Evolutionary conservation across 2,113 vertebrate species (phyloP).

Genomic region (Istiophorus platypterus): DNA sequence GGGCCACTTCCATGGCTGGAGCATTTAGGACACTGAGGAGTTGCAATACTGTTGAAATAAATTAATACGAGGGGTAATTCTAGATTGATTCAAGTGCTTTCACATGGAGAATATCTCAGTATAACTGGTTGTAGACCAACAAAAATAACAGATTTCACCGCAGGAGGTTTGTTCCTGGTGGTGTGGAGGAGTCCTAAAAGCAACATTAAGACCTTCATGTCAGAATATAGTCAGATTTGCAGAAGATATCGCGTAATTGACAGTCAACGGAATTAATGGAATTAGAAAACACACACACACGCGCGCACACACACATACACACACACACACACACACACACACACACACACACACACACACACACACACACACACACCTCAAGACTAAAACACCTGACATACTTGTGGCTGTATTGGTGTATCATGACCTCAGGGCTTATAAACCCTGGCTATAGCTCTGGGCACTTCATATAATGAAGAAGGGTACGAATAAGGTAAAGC

Average conservation of each 20-base stretch:
- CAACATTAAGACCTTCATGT: neutral
- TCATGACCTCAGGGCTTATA: neutral
- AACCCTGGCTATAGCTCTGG: neutral
- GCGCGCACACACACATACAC: too few relatives aligned
- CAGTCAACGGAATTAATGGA: neutral
- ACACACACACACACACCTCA: too few relatives aligned
- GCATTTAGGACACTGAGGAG: neutral
- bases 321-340: too few relatives aligned
- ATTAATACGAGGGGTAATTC: neutral
- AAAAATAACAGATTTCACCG: neutral
- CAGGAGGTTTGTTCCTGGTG: neutral
- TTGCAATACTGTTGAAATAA: neutral
- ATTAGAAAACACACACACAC: too few relatives aligned
- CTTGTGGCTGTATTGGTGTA: neutral
- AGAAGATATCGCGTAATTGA: too few relatives aligned
- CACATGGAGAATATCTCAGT: neutral
- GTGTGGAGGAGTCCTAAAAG: neutral
- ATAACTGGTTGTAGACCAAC: neutral
- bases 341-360: too few relatives aligned
- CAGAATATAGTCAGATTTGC: neutral
- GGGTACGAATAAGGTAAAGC: neutral
- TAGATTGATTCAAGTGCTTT: neutral
- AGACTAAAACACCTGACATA: neutral
- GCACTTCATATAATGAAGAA: neutral
- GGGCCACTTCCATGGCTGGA: neutral